A percentile compares a stretch with the other conserved stretches of the same genome.
Conservation (phyloP, 2,113 vertebrate species). For the Oncorhynchus tshawytscha region DNA sequence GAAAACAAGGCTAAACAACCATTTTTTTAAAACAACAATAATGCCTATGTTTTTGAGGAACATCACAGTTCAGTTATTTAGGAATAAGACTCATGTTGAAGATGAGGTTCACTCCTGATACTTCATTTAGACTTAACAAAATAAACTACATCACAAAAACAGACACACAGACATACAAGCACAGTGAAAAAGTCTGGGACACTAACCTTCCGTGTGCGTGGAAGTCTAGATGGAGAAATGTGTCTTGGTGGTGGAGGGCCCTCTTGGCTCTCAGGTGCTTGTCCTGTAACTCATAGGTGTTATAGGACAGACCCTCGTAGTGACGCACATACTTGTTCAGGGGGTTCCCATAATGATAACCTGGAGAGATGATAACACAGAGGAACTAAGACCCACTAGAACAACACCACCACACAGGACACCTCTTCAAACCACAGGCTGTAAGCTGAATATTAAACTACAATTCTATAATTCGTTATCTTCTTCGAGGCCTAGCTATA, state of each 20-base stretch:
- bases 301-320: constrained; percentile 95
- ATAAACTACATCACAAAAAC: too few relatives aligned
- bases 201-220: constrained; percentile 96
- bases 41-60: too few relatives aligned
- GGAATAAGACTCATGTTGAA: too few relatives aligned
- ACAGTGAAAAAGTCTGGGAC: too few relatives aligned
- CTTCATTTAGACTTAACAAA: too few relatives aligned
- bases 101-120: too few relatives aligned
- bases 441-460: too few relatives aligned
- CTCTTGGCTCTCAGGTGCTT: constrained; percentile 94
- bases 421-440: neutral
- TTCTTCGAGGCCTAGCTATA: too few relatives aligned
- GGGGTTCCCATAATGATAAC: constrained; percentile 89
- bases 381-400: neutral
- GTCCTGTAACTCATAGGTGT: constrained; percentile 86
- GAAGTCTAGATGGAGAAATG: constrained; percentile 89
- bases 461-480: too few relatives aligned
- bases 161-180: too few relatives aligned
- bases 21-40: too few relatives aligned
- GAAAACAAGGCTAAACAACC: neutral
- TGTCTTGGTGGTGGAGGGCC: constrained; percentile 84
- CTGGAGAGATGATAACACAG: constrained; percentile 69
- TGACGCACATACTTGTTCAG: constrained; percentile 93
- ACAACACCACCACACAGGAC: neutral
- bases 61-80: too few relatives aligned